phyloP scores from a whole-genome alignment of 2,797 vertebrate genomes.

The Ctenopoma multispine region DNA sequence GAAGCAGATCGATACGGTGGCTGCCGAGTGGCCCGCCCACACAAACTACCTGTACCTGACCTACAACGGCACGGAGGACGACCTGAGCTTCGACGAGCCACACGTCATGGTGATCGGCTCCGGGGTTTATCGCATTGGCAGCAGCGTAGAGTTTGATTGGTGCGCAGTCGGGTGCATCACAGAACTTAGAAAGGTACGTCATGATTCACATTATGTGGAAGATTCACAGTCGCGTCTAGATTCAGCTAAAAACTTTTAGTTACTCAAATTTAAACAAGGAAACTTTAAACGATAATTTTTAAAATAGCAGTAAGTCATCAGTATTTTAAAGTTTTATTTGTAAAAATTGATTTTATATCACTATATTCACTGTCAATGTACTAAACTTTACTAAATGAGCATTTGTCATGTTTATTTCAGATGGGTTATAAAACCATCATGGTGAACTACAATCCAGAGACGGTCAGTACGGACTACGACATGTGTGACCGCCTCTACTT shows the following conservation, averaged over 20 bases:
- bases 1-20: slow-evolving; percentile 98
- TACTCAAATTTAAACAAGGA: not conserved
- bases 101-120: slow-evolving; percentile 98
- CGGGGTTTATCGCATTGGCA: slow-evolving; percentile 96
- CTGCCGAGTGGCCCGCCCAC: slow-evolving; percentile 95
- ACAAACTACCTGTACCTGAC: slow-evolving; percentile 99
- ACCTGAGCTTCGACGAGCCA: slow-evolving; percentile 88
- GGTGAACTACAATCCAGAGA: slow-evolving; percentile 99
- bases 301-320: not conserved
- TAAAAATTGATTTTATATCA: too few species aligned
- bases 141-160: slow-evolving; percentile 98
- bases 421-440: slow-evolving; percentile 99
- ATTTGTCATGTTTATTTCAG: slow-evolving; percentile 69
- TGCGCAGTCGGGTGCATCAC: slow-evolving; percentile 97
- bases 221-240: not conserved
- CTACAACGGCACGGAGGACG: slow-evolving; percentile 89
- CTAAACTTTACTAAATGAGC: not conserved
- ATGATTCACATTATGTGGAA: fast-evolving
- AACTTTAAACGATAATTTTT: too few species aligned
- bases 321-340: too few species aligned
- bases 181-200: slow-evolving; percentile 91
- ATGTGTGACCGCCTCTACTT: slow-evolving; percentile 99
- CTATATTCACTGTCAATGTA: too few species aligned
- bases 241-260: not conserved
- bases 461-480: slow-evolving; percentile 98